Evolutionary conservation across 1,140 invertebrate species (phyloP).

Genomic region (Megalopta genalis): DNA sequence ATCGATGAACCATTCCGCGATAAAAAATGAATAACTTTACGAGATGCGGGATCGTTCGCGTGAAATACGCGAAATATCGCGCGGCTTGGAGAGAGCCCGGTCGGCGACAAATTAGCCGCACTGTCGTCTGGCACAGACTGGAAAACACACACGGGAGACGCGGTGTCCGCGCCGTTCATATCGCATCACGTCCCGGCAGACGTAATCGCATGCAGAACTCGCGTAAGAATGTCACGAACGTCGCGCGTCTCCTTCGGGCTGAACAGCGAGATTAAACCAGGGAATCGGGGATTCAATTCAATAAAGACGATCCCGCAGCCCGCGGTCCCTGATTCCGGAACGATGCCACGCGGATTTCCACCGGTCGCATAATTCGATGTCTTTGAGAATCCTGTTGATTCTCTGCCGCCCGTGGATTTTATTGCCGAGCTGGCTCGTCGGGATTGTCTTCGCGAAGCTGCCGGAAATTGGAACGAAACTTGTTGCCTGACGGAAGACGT

Average conservation of each 20-base stretch:
- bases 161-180: not conserved
- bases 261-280: slow-evolving; percentile 27
- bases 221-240: slow-evolving; percentile 31
- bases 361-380: too few species aligned
- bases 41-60: not conserved
- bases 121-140: not conserved
- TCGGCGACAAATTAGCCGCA: not conserved
- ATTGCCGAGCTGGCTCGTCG: too few species aligned
- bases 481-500: too few species aligned
- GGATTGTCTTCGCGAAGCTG: too few species aligned
- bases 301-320: slow-evolving; percentile 12
- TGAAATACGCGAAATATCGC: not conserved
- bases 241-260: not conserved
- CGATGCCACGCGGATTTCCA: not conserved
- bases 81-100: too few species aligned
- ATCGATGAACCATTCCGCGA: not conserved
- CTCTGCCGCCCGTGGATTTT: too few species aligned
- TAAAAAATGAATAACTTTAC: not conserved
- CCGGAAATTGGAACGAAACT: too few species aligned
- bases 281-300: slow-evolving; percentile 29
- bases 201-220: slow-evolving; percentile 16
- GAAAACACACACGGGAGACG: not conserved
- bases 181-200: not conserved
- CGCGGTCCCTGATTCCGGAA: not conserved
- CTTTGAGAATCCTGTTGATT: too few species aligned